These are phyloP conservation scores for Premnoplex brunnescens DNA, from an alignment of 2,797 vertebrate genomes.

Conservation along the genomic window DNA sequence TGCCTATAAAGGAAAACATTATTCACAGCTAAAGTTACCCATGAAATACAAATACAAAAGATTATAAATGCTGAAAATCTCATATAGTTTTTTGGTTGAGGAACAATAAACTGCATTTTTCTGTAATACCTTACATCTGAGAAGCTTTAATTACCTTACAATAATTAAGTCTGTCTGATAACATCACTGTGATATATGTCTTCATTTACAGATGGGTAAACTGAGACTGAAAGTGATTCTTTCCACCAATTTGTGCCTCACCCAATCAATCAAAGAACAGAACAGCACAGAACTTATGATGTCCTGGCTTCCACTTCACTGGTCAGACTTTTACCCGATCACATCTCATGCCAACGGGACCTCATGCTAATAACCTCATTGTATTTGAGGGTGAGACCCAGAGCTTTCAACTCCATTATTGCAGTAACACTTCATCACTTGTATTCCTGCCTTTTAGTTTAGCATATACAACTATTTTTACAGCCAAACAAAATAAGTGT, in stretches of 20 bases:
- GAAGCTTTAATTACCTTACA: neutral
- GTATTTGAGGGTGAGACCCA: constrained; percentile 14
- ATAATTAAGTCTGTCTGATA: neutral
- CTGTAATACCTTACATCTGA: neutral
- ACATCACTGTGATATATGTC: neutral
- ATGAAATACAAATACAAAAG: neutral
- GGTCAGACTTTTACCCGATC: constrained; percentile 56
- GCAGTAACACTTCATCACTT: constrained; percentile 19
- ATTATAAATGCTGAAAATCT: neutral
- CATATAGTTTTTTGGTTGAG: neutral
- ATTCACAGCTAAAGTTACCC: neutral
- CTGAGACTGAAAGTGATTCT: constrained; percentile 1
- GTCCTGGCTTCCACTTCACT: constrained; percentile 52
- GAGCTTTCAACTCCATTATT: neutral
- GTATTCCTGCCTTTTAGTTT: constrained; percentile 1
- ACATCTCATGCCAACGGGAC: neutral
- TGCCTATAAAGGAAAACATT: neutral
- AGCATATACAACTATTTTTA: constrained; percentile 44
- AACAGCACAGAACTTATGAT: constrained; percentile 21
- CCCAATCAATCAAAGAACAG: constrained; percentile 33
- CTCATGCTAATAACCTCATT: constrained; percentile 28
- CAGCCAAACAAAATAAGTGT: constrained; percentile 26
- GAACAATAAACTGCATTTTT: neutral
- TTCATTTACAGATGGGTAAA: constrained; percentile 26
- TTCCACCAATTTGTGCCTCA: constrained; percentile 33